Conservation (phyloP, 2,113 vertebrate genomes). For the Xiphophorus hellerii region DNA sequence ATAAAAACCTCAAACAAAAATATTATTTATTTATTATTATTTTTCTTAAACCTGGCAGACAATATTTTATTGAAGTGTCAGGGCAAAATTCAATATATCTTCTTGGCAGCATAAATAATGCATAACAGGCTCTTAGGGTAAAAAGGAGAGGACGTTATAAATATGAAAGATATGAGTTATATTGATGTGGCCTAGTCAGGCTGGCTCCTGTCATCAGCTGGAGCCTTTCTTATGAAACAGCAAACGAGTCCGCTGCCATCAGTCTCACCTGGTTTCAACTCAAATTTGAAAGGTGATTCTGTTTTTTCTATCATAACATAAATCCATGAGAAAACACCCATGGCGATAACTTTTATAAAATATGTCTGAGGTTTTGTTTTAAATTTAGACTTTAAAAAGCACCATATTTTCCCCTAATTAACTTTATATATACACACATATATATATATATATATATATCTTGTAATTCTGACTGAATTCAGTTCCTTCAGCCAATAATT, state of each 20-base stretch:
- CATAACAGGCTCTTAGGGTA: conserved; percentile 64
- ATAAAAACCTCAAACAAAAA: background rate
- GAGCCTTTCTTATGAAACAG: conserved; percentile 48
- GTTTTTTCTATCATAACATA: background rate
- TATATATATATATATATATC: background rate
- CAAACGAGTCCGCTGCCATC: conserved; percentile 59
- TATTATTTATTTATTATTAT: background rate
- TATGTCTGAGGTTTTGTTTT: background rate
- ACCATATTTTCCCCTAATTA: background rate
- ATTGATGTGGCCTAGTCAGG: conserved; percentile 65
- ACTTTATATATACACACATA: background rate
- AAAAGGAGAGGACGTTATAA: conserved; percentile 67
- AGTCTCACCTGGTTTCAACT: conserved; percentile 6
- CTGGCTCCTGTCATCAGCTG: conserved; percentile 63
- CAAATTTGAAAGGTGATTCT: background rate
- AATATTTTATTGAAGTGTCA: conserved; percentile 49
- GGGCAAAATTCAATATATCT: conserved; percentile 61
- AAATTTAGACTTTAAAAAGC: background rate
- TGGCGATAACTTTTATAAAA: background rate
- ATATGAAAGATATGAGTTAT: conserved; percentile 71
- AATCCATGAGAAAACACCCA: too few species aligned
- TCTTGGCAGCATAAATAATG: conserved; percentile 75
- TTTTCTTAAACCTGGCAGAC: conserved; percentile 23
- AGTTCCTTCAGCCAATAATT: conserved; percentile 31
- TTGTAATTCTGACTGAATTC: conserved; percentile 26